Evolutionary conservation across 35 echinoderm and acorn worm genomes (phyloP).

Genomic region (Lytechinus pictus): DNA sequence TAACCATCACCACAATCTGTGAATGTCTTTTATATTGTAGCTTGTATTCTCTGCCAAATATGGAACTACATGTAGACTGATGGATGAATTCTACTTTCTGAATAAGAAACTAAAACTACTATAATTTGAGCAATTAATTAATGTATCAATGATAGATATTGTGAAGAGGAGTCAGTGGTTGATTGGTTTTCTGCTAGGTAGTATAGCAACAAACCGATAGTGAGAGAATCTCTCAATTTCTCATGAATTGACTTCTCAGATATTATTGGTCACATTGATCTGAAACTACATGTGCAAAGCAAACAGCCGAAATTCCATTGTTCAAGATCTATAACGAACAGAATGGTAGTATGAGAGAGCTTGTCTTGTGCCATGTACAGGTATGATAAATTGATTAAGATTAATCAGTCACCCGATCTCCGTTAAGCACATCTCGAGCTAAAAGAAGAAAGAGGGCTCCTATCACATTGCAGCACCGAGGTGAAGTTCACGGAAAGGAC

Average conservation of each 20-base stretch:
- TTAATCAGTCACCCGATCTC: not conserved
- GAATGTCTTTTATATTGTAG: no score
- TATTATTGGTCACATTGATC: not conserved
- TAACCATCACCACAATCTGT: no score
- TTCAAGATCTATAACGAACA: not conserved
- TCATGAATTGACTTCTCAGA: not conserved
- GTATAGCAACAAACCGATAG: no score
- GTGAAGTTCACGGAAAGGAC: not conserved
- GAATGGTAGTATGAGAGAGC: not conserved
- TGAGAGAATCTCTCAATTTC: no score
- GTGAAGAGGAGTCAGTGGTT: no score
- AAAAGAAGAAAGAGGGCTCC: not conserved
- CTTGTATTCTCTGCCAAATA: no score
- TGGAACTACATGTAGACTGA: no score
- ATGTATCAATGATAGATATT: no score
- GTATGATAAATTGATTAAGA: not conserved
- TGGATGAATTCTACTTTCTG: no score
- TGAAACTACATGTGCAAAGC: not conserved
- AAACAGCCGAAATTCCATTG: not conserved
- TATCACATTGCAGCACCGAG: not conserved
- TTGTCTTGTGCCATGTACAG: not conserved
- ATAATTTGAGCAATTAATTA: no score
- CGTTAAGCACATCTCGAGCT: not conserved
- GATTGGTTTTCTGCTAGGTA: no score
- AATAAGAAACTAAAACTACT: no score